Conservation (phyloP, 2,797 vertebrate species). For the Cheirogaleus major region DNA sequence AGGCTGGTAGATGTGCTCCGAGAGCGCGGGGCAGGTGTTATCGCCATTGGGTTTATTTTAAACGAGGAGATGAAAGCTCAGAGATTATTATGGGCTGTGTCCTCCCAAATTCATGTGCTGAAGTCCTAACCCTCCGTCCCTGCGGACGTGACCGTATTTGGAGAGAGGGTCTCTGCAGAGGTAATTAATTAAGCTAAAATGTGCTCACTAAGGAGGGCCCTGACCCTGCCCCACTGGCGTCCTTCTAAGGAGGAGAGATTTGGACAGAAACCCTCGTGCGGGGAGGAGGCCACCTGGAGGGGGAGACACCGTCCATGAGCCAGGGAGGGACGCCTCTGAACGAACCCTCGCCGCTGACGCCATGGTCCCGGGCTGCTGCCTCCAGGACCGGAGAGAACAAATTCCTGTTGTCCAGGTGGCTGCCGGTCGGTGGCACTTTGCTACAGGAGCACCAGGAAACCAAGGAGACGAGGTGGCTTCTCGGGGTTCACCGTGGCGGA, state of each 20-base stretch:
- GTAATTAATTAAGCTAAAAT: neutral
- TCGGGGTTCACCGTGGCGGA: accelerated
- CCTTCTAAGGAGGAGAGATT: neutral
- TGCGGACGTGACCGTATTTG: neutral
- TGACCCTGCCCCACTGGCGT: neutral
- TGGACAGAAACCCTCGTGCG: neutral
- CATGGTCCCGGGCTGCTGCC: accelerated
- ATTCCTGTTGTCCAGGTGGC: neutral
- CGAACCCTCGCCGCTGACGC: accelerated
- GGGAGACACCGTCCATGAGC: accelerated
- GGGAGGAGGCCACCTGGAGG: accelerated
- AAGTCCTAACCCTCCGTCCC: accelerated
- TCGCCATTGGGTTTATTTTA: neutral
- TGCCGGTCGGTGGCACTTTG: accelerated
- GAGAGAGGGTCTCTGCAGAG: neutral
- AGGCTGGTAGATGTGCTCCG: neutral
- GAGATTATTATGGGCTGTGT: neutral
- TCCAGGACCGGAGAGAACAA: accelerated
- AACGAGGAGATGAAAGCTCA: too few relatives aligned
- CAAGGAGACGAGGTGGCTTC: accelerated
- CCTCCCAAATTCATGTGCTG: too few relatives aligned
- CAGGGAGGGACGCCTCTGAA: accelerated
- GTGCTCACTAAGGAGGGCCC: neutral
- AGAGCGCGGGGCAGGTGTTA: neutral
- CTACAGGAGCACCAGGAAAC: accelerated